Evolutionary conservation across 2,797 vertebrate species (phyloP).

Genomic region (Sciurus vulgaris): DNA sequence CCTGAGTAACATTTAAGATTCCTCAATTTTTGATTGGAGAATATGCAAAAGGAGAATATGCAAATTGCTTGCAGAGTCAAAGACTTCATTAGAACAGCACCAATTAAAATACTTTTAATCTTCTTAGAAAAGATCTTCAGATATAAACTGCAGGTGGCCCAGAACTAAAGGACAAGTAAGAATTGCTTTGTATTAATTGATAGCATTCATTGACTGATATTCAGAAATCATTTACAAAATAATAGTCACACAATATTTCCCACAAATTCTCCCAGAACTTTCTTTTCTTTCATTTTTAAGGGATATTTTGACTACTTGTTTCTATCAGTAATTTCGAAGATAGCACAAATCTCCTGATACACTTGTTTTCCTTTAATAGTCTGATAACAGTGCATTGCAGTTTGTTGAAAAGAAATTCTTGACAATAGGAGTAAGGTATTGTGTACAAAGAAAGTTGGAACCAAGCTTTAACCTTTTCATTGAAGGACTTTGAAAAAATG

Average conservation of each 20-base stretch:
- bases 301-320: not conserved
- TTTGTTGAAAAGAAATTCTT: constrained; percentile 14
- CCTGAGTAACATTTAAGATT: not conserved
- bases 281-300: not conserved
- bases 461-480: not conserved
- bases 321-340: constrained; percentile 9
- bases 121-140: not conserved
- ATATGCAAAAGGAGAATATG: not conserved
- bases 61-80: not conserved
- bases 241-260: not conserved
- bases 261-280: not conserved
- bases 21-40: not conserved
- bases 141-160: not conserved
- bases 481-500: not conserved
- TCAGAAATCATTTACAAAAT: not conserved
- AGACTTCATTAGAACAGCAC: not conserved
- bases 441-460: not conserved
- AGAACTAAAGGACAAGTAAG: not conserved
- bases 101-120: not conserved
- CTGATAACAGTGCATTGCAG: not conserved
- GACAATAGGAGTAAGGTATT: not conserved
- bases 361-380: not conserved
- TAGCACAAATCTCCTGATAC: not conserved
- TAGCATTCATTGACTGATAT: not conserved
- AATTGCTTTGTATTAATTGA: not conserved